A percentile compares a stretch with the other conserved stretches of the same genome.
These are phyloP conservation scores for Sclerurus mexicanus DNA, from an alignment of 2,113 vertebrate species.

Conservation along the genomic window DNA sequence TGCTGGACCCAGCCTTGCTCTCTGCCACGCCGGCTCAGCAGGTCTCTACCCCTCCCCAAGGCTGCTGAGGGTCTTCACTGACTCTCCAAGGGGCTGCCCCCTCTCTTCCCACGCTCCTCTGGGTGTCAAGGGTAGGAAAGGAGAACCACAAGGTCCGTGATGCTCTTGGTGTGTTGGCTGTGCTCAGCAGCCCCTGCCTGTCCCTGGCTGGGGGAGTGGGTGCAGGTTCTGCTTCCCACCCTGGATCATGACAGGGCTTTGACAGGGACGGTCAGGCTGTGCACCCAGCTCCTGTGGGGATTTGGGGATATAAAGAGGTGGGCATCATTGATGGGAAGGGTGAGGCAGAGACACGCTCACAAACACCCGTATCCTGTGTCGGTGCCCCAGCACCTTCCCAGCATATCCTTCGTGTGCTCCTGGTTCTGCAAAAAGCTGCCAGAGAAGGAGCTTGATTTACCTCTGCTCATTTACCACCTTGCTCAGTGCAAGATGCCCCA, in stretches of 20 bases:
- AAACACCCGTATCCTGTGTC: accelerated
- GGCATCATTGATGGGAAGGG: background rate
- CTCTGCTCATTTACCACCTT: background rate
- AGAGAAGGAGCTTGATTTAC: background rate
- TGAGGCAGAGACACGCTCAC: background rate
- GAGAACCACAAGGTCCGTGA: accelerated
- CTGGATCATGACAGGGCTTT: background rate
- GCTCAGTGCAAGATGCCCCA: background rate
- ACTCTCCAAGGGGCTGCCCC: background rate
- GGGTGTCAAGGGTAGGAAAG: background rate
- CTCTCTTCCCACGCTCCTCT: background rate
- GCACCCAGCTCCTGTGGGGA: background rate
- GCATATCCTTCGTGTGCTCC: background rate
- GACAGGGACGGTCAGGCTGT: background rate
- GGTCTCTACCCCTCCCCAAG: background rate
- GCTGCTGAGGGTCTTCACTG: background rate
- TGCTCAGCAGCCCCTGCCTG: background rate
- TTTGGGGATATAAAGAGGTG: background rate
- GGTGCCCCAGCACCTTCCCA: background rate
- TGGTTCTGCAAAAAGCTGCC: background rate
- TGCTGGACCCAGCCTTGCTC: background rate
- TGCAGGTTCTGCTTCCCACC: background rate
- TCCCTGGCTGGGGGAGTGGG: background rate
- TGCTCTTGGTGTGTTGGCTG: accelerated
- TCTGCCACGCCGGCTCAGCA: accelerated